A percentile compares a stretch with the other conserved stretches of the same genome.
Evolutionary conservation across 2,888 invertebrate species (phyloP).

Genomic region (Holacanthella duospinosa): DNA sequence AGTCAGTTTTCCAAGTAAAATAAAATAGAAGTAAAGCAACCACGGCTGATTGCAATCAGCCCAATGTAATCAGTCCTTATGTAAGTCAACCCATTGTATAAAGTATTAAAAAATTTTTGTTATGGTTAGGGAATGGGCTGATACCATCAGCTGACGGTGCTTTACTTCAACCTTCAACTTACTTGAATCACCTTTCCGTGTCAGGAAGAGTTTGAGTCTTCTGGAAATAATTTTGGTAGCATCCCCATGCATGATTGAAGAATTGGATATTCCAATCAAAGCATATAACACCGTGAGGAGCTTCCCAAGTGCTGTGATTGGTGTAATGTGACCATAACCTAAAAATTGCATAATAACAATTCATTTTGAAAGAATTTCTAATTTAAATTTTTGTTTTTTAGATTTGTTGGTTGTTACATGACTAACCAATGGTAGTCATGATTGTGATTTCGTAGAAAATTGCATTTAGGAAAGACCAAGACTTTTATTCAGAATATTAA

Average conservation of each 20-base stretch:
- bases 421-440: conserved; percentile 79
- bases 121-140: no score
- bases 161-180: no score
- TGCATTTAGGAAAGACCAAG: conserved; percentile 80
- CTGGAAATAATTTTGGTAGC: conserved; percentile 88
- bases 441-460: conserved; percentile 76
- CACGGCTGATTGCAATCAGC: conserved; percentile 83
- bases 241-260: conserved; percentile 87
- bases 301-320: conserved; percentile 68
- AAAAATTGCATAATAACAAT: conserved; percentile 40
- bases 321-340: conserved; percentile 96
- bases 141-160: no score
- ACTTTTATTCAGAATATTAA: conserved; percentile 69
- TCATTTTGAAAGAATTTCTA: background rate
- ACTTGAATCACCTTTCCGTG: conserved; percentile 19
- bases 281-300: conserved; percentile 87
- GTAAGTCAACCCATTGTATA: no score
- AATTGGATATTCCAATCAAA: conserved; percentile 87
- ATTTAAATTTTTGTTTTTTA: no score
- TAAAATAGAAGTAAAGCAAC: conserved; percentile 76
- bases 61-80: conserved; percentile 77
- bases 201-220: conserved; percentile 65
- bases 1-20: conserved; percentile 68
- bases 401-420: no score
- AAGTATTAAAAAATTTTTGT: no score